Evolutionary conservation across 2,797 vertebrate genomes (phyloP).

Genomic region (Anableps anableps): DNA sequence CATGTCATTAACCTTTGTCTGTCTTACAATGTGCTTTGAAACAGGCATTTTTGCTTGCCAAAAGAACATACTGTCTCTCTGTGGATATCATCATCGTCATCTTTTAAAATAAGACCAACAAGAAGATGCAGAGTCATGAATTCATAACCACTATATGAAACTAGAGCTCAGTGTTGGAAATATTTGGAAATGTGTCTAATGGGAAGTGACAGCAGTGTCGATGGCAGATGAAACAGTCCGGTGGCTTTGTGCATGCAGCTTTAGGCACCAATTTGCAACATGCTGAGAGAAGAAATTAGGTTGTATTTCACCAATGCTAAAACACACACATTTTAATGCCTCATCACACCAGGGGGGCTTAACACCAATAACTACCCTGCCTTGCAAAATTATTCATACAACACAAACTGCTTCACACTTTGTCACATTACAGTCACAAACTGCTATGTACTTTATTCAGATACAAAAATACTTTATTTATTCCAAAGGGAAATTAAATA

Average conservation of each 20-base stretch:
- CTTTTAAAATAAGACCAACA: neutral
- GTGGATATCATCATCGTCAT: neutral
- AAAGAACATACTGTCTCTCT: slow-evolving; percentile 2
- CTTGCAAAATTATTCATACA: neutral
- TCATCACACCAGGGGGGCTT: neutral
- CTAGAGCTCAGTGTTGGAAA: neutral
- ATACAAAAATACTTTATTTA: no score
- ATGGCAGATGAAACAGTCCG: slow-evolving; percentile 7
- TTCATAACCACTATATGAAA: neutral
- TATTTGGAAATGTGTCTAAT: slow-evolving; percentile 1
- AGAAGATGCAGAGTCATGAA: neutral
- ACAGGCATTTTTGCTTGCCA: neutral
- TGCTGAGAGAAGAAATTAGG: slow-evolving; percentile 8
- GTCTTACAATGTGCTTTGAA: neutral
- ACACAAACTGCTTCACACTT: neutral
- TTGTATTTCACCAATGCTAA: slow-evolving; percentile 4
- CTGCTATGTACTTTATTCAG: neutral
- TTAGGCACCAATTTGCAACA: slow-evolving; percentile 7
- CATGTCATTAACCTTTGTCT: neutral
- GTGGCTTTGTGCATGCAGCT: neutral
- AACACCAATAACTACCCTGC: neutral
- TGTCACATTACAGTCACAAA: neutral
- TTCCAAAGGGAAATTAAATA: no score
- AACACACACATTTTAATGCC: slow-evolving; percentile 1
- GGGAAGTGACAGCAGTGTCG: slow-evolving; percentile 1